Evolutionary conservation across 2,888 invertebrate genomes (phyloP), one percentile per base, ranked within the genome.

Genomic region (Gymnoscelis rufifasciata): DNA sequence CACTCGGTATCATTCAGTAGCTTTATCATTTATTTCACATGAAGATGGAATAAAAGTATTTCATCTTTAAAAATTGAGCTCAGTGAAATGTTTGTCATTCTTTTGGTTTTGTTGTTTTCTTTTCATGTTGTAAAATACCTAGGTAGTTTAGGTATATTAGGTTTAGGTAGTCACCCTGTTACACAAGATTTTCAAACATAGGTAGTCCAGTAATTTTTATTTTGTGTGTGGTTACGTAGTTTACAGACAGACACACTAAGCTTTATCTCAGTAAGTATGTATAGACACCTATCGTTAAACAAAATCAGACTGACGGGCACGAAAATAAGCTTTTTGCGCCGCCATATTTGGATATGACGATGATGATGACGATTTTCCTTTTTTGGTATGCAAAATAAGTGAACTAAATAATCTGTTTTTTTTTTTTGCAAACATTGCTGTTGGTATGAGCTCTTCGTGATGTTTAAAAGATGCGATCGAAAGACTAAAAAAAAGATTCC

Each of bases 381-480:
- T 52, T 57, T 50, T 50, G 57, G 53, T 39, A 42, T 8, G 47
- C 42, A 54, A 42, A 19, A 19, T 19, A 48, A 45, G 43, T 52
- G 47, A 52, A 49, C 51, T 51, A 52, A 51, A 50, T 51, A 45
- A 43, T 43, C 42, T 47, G 48, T 58, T 60, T 60, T 60, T 60
- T n/a, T n/a, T 19, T 19, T 19, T 19, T 59, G 58, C 56, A 44
- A 15, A 23, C 40, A 5, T 49, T 30, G 12, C 30, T 38, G 54
- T 48, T 51, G 46, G 52, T 47, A 47, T 38, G 41, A 43, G 14
- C 43, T 40, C 44, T 51, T 50, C 53, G 50, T 51, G 56, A 46
- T 43, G 43, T 38, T 47, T 24, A 41, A 29, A 19, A 47, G 57
- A 57, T 57, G 45, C 15, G 31, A 57, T 54, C 57, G 40, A 30